Percentiles rank a stretch among this genome's conserved stretches.
Conservation (phyloP, 2,113 vertebrate genomes). For the Stigmatopora argus region DNA sequence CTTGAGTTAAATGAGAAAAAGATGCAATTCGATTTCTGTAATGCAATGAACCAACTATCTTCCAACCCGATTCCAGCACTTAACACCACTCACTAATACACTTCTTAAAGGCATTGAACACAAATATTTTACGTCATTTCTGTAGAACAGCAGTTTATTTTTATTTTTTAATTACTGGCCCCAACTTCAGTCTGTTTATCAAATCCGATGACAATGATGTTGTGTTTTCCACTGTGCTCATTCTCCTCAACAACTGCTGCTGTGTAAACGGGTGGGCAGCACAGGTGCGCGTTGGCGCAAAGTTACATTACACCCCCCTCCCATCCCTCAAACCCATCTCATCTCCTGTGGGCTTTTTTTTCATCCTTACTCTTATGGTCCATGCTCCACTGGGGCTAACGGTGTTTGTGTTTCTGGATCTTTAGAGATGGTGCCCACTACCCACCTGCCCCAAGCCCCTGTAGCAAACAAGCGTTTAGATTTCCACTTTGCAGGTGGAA, state of each 20-base stretch:
- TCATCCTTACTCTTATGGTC: conserved; percentile 48
- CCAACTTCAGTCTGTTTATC: too few relatives aligned
- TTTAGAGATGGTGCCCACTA: conserved; percentile 59
- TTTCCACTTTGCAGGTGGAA: conserved; percentile 35
- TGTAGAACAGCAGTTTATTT: background rate
- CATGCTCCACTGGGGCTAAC: conserved; percentile 48
- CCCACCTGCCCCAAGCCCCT: conserved; percentile 34
- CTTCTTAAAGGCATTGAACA: too few relatives aligned
- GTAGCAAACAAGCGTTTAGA: conserved; percentile 33
- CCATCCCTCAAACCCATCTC: conserved; percentile 4
- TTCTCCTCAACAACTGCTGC: conserved; percentile 23
- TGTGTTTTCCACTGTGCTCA: conserved; percentile 26
- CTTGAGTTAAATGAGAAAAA: too few relatives aligned
- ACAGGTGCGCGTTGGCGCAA: conserved; percentile 66
- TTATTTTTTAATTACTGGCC: background rate
- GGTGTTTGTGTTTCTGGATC: conserved; percentile 53
- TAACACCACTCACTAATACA: too few relatives aligned
- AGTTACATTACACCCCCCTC: conserved; percentile 41
- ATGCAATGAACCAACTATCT: too few relatives aligned
- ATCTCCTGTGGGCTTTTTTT: conserved; percentile 54
- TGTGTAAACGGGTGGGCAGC: conserved; percentile 45
- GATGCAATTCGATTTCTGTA: too few relatives aligned
- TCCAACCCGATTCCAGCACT: too few relatives aligned
- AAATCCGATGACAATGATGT: conserved; percentile 33
- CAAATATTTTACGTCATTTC: too few relatives aligned